A percentile compares a stretch with the other conserved stretches of the same genome.
Evolutionary conservation across 2,113 vertebrate species (phyloP).

Genomic region (Equus quagga): DNA sequence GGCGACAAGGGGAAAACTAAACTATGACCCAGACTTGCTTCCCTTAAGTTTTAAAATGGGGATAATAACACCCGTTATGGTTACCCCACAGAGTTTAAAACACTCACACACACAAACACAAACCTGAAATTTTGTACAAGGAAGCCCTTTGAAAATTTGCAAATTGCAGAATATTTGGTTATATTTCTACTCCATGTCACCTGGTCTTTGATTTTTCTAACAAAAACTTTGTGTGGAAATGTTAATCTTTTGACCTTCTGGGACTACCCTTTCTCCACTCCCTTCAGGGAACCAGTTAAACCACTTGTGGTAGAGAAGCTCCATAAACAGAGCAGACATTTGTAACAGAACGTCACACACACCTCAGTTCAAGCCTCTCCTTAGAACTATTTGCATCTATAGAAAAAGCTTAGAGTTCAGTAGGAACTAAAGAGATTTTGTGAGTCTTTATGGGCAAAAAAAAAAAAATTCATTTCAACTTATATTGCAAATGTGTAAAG

Average conservation of each 20-base stretch:
- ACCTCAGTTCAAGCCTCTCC: neutral
- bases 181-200: neutral
- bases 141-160: neutral
- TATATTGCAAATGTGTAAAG: slow-evolving; percentile 1
- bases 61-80: neutral
- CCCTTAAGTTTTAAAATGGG: slow-evolving; percentile 6
- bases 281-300: neutral
- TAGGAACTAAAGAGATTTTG: neutral
- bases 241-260: neutral
- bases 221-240: neutral
- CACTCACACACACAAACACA: neutral
- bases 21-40: neutral
- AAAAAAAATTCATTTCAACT: neutral
- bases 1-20: neutral
- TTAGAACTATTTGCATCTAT: neutral
- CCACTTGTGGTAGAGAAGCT: neutral
- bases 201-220: neutral
- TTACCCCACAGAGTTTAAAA: neutral
- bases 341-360: neutral
- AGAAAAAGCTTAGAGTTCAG: neutral
- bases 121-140: neutral
- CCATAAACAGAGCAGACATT: neutral
- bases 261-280: neutral
- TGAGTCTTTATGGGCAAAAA: neutral
- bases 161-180: neutral